Base-by-base conservation (phyloP, 2,113 vertebrate species). In the Sakesphorus luctuosus region DNA sequence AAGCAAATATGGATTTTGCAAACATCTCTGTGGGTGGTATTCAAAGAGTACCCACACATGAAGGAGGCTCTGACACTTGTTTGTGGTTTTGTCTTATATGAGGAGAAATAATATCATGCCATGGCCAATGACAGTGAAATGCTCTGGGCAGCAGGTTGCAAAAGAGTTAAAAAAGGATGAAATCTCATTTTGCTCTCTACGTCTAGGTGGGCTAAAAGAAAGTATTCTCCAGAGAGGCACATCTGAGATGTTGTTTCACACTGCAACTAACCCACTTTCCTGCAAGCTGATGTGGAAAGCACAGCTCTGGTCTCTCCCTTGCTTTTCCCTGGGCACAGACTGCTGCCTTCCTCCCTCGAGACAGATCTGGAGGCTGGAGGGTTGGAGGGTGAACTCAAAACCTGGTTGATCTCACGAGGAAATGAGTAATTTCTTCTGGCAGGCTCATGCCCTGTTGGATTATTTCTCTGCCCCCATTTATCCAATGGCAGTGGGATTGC, bases 391-490 rank as follows among this genome's bases (percentile, higher is more conserved):
- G 53, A 92, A 66, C 52, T 83, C 68, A 69, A 62, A 91, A 89
- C 55, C 55, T 91, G 66, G 52, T 21, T 83, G 83, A 85, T 72
- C 23, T 78, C 24, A 50, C 18, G 24, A 87, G 33, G n/a, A 96
- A 87, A 72, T 50, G 23, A 72, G 26, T 63, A 72, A 79, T 66
- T 76, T 87, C 59, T 90, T 55, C 49, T 4, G 33, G 26, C 88
- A 85, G 23, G 44, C 63, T 72, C 14, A 55, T 72, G 90, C 20
- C 76, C 62, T 72, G 21, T 47, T 85, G 52, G 52, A 75, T 88
- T 90, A 88, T 79, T 92, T 93, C 61, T 44, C 91, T 92, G 85
- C 68, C 66, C 67, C 9, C 53, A 59, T 83, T 93, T 87, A 72
- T 63, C 46, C 26, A 67, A 67, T 11, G 24, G 52, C 58, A 79